phyloP scores from a whole-genome alignment of 2,113 vertebrate genomes.

The Archilochus colubris region DNA sequence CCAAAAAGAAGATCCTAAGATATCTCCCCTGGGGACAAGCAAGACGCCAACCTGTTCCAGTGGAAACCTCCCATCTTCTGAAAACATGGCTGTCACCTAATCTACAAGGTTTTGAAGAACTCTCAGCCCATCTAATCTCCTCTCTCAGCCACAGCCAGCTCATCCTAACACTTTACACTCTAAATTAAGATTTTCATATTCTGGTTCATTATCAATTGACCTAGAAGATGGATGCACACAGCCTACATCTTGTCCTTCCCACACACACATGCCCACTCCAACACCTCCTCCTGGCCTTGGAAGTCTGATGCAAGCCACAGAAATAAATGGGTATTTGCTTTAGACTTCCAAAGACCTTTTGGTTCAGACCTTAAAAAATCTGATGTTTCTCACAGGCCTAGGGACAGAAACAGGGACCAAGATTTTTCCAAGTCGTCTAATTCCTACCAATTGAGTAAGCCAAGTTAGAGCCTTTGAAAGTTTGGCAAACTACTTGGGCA shows the following conservation, averaged over 20 bases:
- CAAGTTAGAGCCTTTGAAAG: not conserved
- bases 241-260: not conserved
- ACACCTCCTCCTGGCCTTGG: not conserved
- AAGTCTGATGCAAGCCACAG: not conserved
- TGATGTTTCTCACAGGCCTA: not conserved
- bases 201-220: not conserved
- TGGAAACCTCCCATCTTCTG: not conserved
- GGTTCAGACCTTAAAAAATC: not conserved
- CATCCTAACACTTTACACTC: not conserved
- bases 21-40: not conserved
- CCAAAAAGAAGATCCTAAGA: not conserved
- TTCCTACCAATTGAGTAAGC: not conserved
- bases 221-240: not conserved
- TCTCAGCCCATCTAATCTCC: not conserved
- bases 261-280: accelerated
- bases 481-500: not conserved
- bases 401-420: not conserved
- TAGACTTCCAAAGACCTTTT: not conserved
- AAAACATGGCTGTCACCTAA: not conserved
- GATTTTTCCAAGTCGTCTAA: not conserved
- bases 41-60: not conserved
- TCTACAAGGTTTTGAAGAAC: not conserved
- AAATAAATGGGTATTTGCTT: not conserved
- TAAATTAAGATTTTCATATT: accelerated
- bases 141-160: not conserved